Evolutionary conservation across 2,888 invertebrate species (phyloP), one percentile per base, ranked within the genome.

Genomic region (Macrophya alboannulata): DNA sequence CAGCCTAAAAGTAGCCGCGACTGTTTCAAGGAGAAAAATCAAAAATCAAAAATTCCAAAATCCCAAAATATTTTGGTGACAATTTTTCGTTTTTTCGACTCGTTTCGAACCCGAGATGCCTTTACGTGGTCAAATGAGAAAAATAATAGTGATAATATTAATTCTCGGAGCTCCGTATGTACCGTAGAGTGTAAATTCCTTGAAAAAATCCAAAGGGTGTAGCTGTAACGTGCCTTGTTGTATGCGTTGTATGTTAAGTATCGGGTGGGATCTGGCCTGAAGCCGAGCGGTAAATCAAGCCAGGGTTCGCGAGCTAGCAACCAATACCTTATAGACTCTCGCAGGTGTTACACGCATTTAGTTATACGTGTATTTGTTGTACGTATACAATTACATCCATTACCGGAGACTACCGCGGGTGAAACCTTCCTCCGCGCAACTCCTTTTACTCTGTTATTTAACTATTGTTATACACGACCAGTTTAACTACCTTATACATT

Each of bases 201-300:
- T n/a, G 55, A n/a, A 77, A 77, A 77, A 77, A 55, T 77, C 48
- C 5, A 37, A 17, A 55, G 77, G 77, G 77, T 77, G 48, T 77
- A 77, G 77, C 76, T 76, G 77, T 77, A 77, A 77, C 77, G 77
- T 37, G 31, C 25, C 51, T 77, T 25, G 81, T 81, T 81, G 62
- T 62, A 81, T 81, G 43, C 62, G 84, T 88, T 88, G 89, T 90
- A 89, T 88, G 86, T 88, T 87, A 90, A 90, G 89, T 90, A 90
- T 90, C 89, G 88, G 88, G 87, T 87, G 86, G 87, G 87, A 89
- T 91, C 90, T 89, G 87, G 83, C 87, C 89, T 89, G 88, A 89
- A 88, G 89, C 87, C 72, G 88, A 43, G 87, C 88, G 86, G 88
- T 91, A 91, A 91, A 91, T 90, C 90, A 89, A 88, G 88, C 82